Base-by-base conservation (phyloP, 2,888 invertebrate species). In the Patella caerulea region DNA sequence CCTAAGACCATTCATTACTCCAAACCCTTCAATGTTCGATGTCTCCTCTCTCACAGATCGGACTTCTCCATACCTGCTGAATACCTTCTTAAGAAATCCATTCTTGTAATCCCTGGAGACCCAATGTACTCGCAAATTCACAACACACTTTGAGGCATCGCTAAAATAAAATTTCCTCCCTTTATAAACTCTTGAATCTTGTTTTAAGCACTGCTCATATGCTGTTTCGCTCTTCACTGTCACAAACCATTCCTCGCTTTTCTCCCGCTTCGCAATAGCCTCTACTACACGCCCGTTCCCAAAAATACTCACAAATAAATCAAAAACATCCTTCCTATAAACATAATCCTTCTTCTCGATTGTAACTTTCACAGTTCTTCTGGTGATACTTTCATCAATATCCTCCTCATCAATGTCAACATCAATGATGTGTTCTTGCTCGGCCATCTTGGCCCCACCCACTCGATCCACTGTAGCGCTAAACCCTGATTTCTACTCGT, bases 141-240 rank as follows among this genome's bases (percentile, higher is more conserved):
- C 0, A 3, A 65, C 1, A 9, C 65, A 12, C 17, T 65, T 65
- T 1, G 19, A 11, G 0, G 65, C 24, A 2, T 65, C 65, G 0
- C 19, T 19, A 65, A 65, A 65, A 24, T 1, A 19, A 24, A 17
- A 24, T 12, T 3, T 19, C 12, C 19, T 9, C 0, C 24, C 19
- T 0, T 65, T 9, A 12, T 24, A 24, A 0, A 12, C 3, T 0
- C 7, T 3, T 0, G 2, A 1, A 11, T 65, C 24, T 4, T 3
- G 3, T 2, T 19, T 12, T 12, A 65, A 2, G 1, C 19, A 14
- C 17, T 24, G 19, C 1, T 65, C 65, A 3, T 12, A 19, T 0
- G 12, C 19, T 11, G 19, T 24, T 1, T 65, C 11, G 2, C 12
- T 65, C 24, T 19, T 11, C 12, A 65, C 19, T 0, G 65, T 65